Evolutionary conservation across 2,113 vertebrate genomes (phyloP).

Genomic region (Bujurquina vittata): DNA sequence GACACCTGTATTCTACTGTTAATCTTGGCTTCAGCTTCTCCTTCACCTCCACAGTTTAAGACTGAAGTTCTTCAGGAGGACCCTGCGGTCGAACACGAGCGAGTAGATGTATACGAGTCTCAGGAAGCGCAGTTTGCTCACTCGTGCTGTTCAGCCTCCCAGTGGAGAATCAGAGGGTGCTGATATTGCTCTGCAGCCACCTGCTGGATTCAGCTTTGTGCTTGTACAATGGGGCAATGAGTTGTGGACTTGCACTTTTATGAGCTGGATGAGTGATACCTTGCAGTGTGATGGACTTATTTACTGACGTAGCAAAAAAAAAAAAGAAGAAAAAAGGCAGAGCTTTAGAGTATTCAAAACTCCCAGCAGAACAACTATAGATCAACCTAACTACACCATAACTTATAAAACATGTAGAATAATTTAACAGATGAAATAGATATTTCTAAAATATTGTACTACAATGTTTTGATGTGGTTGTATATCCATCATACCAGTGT

Average conservation of each 20-base stretch:
- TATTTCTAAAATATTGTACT: conserved; percentile 80
- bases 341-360: conserved; percentile 55
- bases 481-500: conserved; percentile 92
- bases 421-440: conserved; percentile 60
- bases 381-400: conserved; percentile 62
- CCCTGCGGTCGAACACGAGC: neutral
- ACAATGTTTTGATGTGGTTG: conserved; percentile 93
- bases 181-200: neutral
- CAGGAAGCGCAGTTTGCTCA: conserved; percentile 14
- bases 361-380: conserved; percentile 64
- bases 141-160: conserved; percentile 14
- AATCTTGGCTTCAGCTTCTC: conserved; percentile 2
- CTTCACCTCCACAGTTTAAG: conserved; percentile 1
- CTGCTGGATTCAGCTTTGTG: conserved; percentile 15
- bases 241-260: conserved; percentile 42
- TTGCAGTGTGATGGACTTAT: conserved; percentile 45
- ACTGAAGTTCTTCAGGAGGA: neutral
- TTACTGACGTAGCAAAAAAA: conserved; percentile 34
- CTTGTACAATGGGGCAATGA: neutral
- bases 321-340: neutral
- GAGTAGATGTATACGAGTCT: conserved; percentile 1
- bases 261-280: conserved; percentile 21
- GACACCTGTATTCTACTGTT: conserved; percentile 34
- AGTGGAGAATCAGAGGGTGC: conserved; percentile 12
- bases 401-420: conserved; percentile 69